A percentile compares a stretch with the other conserved stretches of the same genome.
Evolutionary conservation across 2,113 vertebrate species (phyloP).

Genomic region (Mastomys natalensis): DNA sequence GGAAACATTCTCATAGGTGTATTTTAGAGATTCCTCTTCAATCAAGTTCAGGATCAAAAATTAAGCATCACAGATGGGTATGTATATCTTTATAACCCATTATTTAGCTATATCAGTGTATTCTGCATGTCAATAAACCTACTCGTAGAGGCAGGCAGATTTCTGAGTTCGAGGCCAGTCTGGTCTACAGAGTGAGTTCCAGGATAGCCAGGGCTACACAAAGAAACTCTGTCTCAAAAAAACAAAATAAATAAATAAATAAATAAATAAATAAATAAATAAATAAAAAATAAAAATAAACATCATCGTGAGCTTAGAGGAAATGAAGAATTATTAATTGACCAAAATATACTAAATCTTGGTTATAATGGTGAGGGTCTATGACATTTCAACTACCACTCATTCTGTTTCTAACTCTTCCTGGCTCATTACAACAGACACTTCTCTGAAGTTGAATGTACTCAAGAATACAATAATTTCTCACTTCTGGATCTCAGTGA

Average conservation of each 20-base stretch:
- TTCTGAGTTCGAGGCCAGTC: too few species aligned
- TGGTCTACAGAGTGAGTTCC: too few species aligned
- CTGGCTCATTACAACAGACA: not conserved
- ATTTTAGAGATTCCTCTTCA: not conserved
- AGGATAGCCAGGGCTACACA: too few species aligned
- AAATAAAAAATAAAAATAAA: too few species aligned
- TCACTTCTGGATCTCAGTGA: not conserved
- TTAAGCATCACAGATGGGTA: not conserved
- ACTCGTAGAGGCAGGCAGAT: too few species aligned
- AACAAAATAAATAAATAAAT: too few species aligned
- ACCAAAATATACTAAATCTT: constrained; percentile 14
- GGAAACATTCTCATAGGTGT: not conserved
- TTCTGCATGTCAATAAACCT: not conserved
- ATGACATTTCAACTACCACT: not conserved
- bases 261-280: too few species aligned
- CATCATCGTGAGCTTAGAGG: not conserved
- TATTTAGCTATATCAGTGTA: not conserved
- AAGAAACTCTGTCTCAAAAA: too few species aligned
- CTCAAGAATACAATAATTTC: not conserved
- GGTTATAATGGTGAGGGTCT: not conserved
- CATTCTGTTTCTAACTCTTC: not conserved
- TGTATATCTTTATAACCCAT: not conserved
- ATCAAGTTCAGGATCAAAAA: not conserved
- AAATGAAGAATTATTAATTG: not conserved
- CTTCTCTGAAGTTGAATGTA: not conserved